Evolutionary conservation across 1,140 invertebrate genomes (phyloP), one percentile per base, ranked within the genome.

Genomic region (Drosophila burlai): DNA sequence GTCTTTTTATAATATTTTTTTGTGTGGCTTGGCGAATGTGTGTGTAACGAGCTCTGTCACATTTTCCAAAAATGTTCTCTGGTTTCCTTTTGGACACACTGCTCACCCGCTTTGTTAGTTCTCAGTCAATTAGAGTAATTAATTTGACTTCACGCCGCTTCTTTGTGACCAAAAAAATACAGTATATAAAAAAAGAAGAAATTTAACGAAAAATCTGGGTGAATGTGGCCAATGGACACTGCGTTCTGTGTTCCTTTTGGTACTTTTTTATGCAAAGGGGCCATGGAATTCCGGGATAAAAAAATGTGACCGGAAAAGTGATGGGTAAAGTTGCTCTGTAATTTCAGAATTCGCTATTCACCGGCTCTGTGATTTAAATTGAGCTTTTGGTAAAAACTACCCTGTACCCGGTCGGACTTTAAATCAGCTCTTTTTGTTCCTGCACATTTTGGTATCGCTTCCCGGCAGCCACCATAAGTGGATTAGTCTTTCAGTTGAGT

Each of bases 51-150:
- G 34, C n/a, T 38, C 29, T 40, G 8, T 34, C n/a, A 43, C 18
- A 42, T 36, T 66, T 42, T 47, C 5, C 2, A 26, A 26, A 55
- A 26, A 57, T 57, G 4, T 24, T 40, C 42, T 46, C n/a, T 15
- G 55, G 40, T 21, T 66, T 49, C 29, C 24, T 46, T 72, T 69
- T 31, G 29, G 18, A 26, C 62, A 50, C 65, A 66, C 8, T 49
- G 38, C 49, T 40, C 46, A 68, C 64, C 69, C 60, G 80, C 59
- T 78, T 78, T 67, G 80, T 83, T 75, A 68, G 75, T 57, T 75
- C n/a, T 74, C 74, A 82, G 75, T 82, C 80, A 82, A 82, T 82
- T 82, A 82, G 80, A 79, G 68, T 83, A 82, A 82, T 82, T 82
- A 82, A 82, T 79, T 83, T 75, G 74, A 74, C 52, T 63, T 82